Evolutionary conservation across 1,140 invertebrate genomes (phyloP), one percentile per base, ranked within the genome.

Genomic region (Orchestia grillus): DNA sequence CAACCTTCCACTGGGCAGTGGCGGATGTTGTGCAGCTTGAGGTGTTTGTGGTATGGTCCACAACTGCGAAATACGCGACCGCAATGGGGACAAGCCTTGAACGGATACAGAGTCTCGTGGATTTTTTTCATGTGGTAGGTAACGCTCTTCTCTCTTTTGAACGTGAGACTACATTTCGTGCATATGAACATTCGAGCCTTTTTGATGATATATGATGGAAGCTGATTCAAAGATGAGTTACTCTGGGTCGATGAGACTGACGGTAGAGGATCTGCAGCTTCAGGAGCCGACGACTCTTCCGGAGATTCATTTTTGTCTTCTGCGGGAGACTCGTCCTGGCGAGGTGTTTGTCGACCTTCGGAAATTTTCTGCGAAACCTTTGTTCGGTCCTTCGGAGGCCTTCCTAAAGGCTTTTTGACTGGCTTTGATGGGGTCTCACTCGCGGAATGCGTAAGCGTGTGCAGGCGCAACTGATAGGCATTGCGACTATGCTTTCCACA

Each of bases 71-170:
- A 97, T n/a, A 97, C 96, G 45, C 96, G 96, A 88, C 96, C 95
- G 91, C 96, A 97, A 53, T 96, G 96, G 44, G 96, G 96, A 88
- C 96, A 97, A 45, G 96, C 96, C 90, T 96, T 96, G 57, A 97
- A 97, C 45, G 96, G 96, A 95, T 97, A 97, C 4, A 97, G 28
- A 0, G 96, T 96, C 96, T 97, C 96, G 96, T 97, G 96, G 40
- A 97, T 97, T 91, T 97, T 97, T 91, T 97, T 97, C 96, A 97
- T 44, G 44, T 97, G 96, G 87, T 97, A 97, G 16, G 96, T 97
- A 96, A 97, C 96, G 42, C 95, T 96, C 45, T 96, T 97, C 92
- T 97, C 96, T 43, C 96, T 96, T 44, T 97, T 97, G 62, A 97
- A 97, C 40, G 96, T 96, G 6, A 97, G 87, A 87, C 96, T 96